phyloP scores from a whole-genome alignment of 1,140 invertebrate genomes.

The Drosophila tristis region DNA sequence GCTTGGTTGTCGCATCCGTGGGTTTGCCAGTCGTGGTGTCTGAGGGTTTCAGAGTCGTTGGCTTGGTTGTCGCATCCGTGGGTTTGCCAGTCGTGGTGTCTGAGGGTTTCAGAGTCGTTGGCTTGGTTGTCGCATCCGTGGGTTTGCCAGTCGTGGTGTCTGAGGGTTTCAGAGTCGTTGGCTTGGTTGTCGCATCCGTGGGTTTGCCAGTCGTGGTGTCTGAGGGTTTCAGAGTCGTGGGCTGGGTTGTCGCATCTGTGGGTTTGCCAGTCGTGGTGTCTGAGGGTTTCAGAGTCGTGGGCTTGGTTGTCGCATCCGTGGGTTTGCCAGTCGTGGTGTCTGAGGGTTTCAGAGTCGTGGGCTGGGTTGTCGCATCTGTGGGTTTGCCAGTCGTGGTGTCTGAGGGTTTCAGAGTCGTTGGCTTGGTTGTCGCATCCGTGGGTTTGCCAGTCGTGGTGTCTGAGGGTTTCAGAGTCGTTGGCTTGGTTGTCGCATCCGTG shows the following conservation, averaged over 20 bases:
- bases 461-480: neutral
- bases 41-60: slow-evolving; percentile 7
- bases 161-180: neutral
- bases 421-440: neutral
- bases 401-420: neutral
- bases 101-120: too few relatives aligned
- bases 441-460: neutral
- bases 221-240: slow-evolving; percentile 4
- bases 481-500: neutral
- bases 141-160: neutral
- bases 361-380: neutral
- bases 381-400: neutral
- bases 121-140: neutral
- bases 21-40: slow-evolving; percentile 3
- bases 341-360: neutral
- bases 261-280: neutral
- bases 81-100: too few relatives aligned
- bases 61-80: neutral
- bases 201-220: neutral
- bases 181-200: neutral
- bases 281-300: slow-evolving; percentile 1
- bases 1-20: neutral
- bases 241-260: neutral
- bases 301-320: slow-evolving; percentile 1
- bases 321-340: slow-evolving; percentile 1